These are phyloP conservation scores for Dryocosmus kuriphilus DNA, from an alignment of 2,888 invertebrate genomes.

Conservation along the genomic window DNA sequence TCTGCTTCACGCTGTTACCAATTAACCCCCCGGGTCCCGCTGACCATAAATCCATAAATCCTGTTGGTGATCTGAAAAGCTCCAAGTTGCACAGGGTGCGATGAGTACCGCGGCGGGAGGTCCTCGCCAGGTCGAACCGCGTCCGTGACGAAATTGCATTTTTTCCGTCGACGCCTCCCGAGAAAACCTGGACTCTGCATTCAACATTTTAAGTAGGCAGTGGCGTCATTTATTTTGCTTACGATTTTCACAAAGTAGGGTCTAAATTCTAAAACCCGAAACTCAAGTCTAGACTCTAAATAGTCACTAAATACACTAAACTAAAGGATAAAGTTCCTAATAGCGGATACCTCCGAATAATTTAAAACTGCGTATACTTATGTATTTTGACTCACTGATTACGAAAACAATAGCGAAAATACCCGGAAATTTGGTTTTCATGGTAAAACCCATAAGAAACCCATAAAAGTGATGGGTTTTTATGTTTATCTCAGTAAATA, in stretches of 20 bases:
- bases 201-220: slow-evolving; percentile 9
- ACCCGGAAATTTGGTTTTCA: too few relatives aligned
- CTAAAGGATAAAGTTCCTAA: too few relatives aligned
- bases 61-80: slow-evolving; percentile 53
- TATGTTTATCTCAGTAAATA: too few relatives aligned
- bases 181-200: background rate
- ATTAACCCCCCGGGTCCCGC: slow-evolving; percentile 51
- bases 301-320: too few relatives aligned
- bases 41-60: slow-evolving; percentile 62
- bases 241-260: background rate
- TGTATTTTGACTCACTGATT: too few relatives aligned
- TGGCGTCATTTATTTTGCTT: background rate
- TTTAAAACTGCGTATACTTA: too few relatives aligned
- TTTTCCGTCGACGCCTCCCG: slow-evolving; percentile 39
- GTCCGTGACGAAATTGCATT: slow-evolving; percentile 54
- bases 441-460: too few relatives aligned
- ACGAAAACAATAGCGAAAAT: too few relatives aligned
- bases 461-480: too few relatives aligned
- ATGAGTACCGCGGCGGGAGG: slow-evolving; percentile 68
- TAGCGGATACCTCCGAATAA: too few relatives aligned
- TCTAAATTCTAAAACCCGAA: background rate
- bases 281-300: too few relatives aligned
- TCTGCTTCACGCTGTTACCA: slow-evolving; percentile 54
- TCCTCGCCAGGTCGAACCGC: slow-evolving; percentile 44
- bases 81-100: slow-evolving; percentile 58